Evolutionary conservation across 2,113 vertebrate genomes (phyloP).

Genomic region (Leptocoma aspasia): DNA sequence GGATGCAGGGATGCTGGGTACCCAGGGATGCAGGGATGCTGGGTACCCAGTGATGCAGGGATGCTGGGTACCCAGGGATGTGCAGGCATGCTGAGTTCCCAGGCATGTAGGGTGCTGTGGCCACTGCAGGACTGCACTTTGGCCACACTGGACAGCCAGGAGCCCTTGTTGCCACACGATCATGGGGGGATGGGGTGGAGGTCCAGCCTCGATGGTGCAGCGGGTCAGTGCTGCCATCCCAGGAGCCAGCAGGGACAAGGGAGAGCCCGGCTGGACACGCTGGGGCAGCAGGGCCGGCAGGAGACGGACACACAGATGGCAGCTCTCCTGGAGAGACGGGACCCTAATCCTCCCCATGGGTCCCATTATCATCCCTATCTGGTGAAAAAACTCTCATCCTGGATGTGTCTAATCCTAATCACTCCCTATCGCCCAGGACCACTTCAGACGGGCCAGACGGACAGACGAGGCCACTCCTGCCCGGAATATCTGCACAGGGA

Average conservation of each 20-base stretch:
- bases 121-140: fast-evolving
- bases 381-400: constrained; percentile 59
- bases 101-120: background rate
- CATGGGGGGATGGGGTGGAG: fast-evolving
- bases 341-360: constrained; percentile 34
- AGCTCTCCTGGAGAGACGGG: background rate
- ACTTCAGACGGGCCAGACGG: constrained; percentile 58
- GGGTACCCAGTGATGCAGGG: background rate
- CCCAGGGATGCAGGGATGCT: background rate
- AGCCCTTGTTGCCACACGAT: fast-evolving
- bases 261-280: fast-evolving
- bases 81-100: background rate
- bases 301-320: constrained; percentile 48
- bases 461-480: background rate
- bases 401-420: constrained; percentile 66
- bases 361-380: constrained; percentile 55
- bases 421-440: background rate
- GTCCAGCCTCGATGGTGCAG: background rate
- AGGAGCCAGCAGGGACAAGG: fast-evolving
- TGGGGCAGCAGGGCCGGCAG: background rate
- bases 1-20: background rate
- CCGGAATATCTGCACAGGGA: constrained; percentile 43
- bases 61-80: too few species aligned
- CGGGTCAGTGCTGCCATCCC: fast-evolving
- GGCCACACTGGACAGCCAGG: fast-evolving